Evolutionary conservation across 2,888 invertebrate species (phyloP), one percentile per base, ranked within the genome.

Genomic region (Lasiommata megera): DNA sequence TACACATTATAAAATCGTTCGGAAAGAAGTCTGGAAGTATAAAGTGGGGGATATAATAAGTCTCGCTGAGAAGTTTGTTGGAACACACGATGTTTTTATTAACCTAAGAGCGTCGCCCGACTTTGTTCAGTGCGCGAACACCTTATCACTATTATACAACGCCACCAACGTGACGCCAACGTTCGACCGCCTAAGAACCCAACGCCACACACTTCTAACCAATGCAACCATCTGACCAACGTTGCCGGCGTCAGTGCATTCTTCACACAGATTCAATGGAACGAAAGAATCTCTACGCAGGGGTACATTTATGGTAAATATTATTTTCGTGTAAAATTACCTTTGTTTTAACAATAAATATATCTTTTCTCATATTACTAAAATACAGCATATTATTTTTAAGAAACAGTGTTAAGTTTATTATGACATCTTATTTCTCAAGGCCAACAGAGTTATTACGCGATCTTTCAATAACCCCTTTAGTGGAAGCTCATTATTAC

Each of bases 41-140:
- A 61, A 61, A 60, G 56, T 60, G 56, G 61, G 62, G 65, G 64
- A 64, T 67, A 65, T 66, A 65, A 61, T 66, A 70, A 72, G 78
- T 85, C 88, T 86, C 89, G 88, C 89, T 85, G 84, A 81, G 70
- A 73, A 77, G 82, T 88, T 88, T 88, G 88, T 87, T 86, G 77
- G 75, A 71, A 86, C 88, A 88, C 80, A 86, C 68, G 71, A 84
- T 82, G 84, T 69, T 72, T 74, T 74, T 17, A 83, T 84, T 86
- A 88, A 84, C 79, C 88, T 88, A 87, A 77, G 67, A 59, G 67
- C 72, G 69, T 69, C 72, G 67, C 70, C 67, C 73, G 72, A 62
- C 68, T 82, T 84, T 84, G 86, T 84, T 84, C 87, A 73, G 71
- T 60, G 69, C 72, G 69, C 72, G 69, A 72, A 52, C 52, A 52